Conservation (phyloP, 2,888 invertebrate genomes). For the Xestia ashworthii region DNA sequence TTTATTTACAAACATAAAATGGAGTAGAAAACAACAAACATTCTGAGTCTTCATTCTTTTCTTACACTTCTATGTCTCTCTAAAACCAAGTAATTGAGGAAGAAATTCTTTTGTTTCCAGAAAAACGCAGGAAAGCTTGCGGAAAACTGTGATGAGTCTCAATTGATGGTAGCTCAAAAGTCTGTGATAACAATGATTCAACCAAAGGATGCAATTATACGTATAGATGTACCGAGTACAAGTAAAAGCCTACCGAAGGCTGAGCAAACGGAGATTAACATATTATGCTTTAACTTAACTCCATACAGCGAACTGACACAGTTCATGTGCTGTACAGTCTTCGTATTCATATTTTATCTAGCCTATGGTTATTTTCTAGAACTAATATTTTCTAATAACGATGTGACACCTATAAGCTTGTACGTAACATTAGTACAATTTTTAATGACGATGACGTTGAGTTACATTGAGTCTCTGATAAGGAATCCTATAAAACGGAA, state of each 20-base stretch:
- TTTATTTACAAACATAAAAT: constrained; percentile 8
- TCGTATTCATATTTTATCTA: constrained; percentile 96
- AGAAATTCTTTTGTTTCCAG: constrained; percentile 34
- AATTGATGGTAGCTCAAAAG: constrained; percentile 28
- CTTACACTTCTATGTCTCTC: too few relatives aligned
- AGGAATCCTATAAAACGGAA: constrained; percentile 91
- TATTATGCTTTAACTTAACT: constrained; percentile 94
- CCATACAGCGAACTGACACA: constrained; percentile 92
- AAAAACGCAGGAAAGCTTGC: constrained; percentile 19
- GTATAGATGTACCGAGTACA: constrained; percentile 75
- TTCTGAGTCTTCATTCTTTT: background rate
- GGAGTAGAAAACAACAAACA: background rate
- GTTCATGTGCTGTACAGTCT: constrained; percentile 94
- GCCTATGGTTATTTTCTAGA: constrained; percentile 98
- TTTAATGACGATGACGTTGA: constrained; percentile 95
- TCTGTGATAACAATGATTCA: constrained; percentile 66
- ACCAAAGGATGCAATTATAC: constrained; percentile 82
- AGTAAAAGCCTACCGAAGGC: constrained; percentile 61
- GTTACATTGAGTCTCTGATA: constrained; percentile 93
- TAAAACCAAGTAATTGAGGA: background rate
- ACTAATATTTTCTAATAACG: constrained; percentile 97
- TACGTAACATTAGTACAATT: constrained; percentile 98
- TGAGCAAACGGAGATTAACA: constrained; percentile 89
- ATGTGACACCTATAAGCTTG: constrained; percentile 97
- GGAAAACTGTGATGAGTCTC: constrained; percentile 42